These are phyloP conservation scores for Mythimna loreyi DNA, from an alignment of 2,888 invertebrate species.

Conservation along the genomic window DNA sequence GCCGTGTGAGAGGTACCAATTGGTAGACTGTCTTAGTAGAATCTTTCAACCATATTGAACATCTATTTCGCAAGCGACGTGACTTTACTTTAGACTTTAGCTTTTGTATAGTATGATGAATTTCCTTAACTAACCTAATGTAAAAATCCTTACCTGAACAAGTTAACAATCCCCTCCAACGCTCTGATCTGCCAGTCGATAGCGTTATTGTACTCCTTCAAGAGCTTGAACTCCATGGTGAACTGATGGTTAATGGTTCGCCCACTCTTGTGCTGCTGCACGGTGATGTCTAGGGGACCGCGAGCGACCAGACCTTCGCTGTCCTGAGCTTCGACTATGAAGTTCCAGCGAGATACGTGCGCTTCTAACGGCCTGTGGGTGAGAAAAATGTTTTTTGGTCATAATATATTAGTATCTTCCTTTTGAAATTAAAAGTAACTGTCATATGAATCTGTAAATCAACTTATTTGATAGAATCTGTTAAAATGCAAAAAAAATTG, in stretches of 20 bases:
- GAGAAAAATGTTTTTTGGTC: neutral
- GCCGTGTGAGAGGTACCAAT: too few species aligned
- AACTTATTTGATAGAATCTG: too few species aligned
- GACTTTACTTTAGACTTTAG: too few species aligned
- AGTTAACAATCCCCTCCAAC: slow-evolving; percentile 89
- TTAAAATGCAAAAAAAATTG: too few species aligned
- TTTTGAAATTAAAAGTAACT: too few species aligned
- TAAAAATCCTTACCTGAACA: slow-evolving; percentile 80
- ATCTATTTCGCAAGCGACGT: too few species aligned
- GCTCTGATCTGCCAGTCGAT: slow-evolving; percentile 95
- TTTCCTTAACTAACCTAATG: neutral
- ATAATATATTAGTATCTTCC: neutral
- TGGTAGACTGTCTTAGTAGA: too few species aligned
- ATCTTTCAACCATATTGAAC: too few species aligned
- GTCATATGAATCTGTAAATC: too few species aligned
- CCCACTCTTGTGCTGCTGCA: slow-evolving; percentile 95
- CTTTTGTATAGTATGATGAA: too few species aligned
- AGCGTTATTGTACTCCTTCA: slow-evolving; percentile 90
- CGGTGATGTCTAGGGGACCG: slow-evolving; percentile 94
- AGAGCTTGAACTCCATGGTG: slow-evolving; percentile 91
- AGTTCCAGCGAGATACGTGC: slow-evolving; percentile 95
- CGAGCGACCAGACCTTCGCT: slow-evolving; percentile 93
- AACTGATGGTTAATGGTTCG: slow-evolving; percentile 96
- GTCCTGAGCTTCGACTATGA: slow-evolving; percentile 95
- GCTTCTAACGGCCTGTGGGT: slow-evolving; percentile 94